These are phyloP conservation scores for Coreius guichenoti DNA, from an alignment of 2,797 vertebrate species.

Conservation along the genomic window DNA sequence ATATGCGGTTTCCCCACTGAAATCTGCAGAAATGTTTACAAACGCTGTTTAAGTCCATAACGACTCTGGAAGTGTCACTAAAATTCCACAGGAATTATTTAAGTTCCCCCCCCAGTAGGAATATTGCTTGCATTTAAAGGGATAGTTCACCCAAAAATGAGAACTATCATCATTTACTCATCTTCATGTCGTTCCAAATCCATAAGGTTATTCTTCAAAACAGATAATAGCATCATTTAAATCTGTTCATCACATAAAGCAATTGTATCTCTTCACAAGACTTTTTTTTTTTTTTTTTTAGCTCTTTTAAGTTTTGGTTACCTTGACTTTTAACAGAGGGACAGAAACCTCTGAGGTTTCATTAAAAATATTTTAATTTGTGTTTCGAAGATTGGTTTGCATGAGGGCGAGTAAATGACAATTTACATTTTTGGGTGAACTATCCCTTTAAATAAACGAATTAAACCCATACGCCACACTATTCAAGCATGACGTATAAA, in stretches of 20 bases:
- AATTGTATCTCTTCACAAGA: not conserved
- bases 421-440: not conserved
- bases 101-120: not conserved
- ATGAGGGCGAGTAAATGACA: not conserved
- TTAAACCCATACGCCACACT: slow-evolving; percentile 62
- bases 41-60: not conserved
- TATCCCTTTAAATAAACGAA: slow-evolving; percentile 68
- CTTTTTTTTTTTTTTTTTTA: no score
- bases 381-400: not conserved
- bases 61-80: not conserved
- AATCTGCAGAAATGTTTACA: slow-evolving; percentile 44
- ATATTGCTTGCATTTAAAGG: slow-evolving; percentile 67
- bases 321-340: not conserved
- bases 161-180: slow-evolving; percentile 61
- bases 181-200: not conserved
- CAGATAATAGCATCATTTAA: not conserved
- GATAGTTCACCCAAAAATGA: not conserved
- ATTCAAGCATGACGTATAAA: slow-evolving; percentile 39
- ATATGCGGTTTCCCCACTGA: slow-evolving; percentile 15
- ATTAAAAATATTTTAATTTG: not conserved
- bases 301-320: not conserved
- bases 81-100: not conserved
- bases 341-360: not conserved
- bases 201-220: not conserved
- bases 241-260: not conserved